Base-by-base conservation (phyloP, 2,797 vertebrate species). In the Sebastes nivosus region DNA sequence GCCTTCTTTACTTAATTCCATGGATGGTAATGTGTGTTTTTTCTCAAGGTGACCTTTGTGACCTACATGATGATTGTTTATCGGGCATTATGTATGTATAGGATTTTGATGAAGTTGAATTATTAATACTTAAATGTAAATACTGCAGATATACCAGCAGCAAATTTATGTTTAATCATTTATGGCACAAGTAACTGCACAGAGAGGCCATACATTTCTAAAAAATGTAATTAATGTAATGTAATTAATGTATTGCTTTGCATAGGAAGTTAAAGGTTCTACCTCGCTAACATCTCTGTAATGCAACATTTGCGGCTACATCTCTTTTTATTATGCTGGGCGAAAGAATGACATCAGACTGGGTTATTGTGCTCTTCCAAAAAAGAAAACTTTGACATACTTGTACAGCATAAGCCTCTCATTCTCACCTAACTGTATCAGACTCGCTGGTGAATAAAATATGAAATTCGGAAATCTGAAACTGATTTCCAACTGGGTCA, bases 401-500 rank as follows among this genome's bases (percentile, higher is more conserved):
- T 76, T 67, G 8, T 61, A 22, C 52, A 65, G 58, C 68, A 63
- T 59, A 25, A 42, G 7, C 38, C 18, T 72, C 50, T 34, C 55
- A n/a, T 80, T 84, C 16, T 50, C 67, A 64, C 20, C 65, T 63
- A 72, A 80, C 58, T 79, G 2, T 34, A 57, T 70, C 42, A 71
- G 87, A 80, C 55, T 42, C 11, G 14, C 67, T 60, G 10, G 68
- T 88, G 75, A 86, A 88, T 87, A 77, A 90, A 87, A 90, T 80
- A 78, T 79, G 60, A 88, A 85, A 88, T 87, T 76, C 61, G 8
- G 61, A 82, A 81, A 89, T 82, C 57, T 72, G 12, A 84, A 89
- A 77, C 63, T 72, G 64, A 90, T 87, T 89, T 90, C 79, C 82
- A 90, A 81, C 72, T 86, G 88, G 81, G 83, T 90, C 82, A 77